phyloP scores from a whole-genome alignment of 2,113 vertebrate genomes.

The Channa argus region DNA sequence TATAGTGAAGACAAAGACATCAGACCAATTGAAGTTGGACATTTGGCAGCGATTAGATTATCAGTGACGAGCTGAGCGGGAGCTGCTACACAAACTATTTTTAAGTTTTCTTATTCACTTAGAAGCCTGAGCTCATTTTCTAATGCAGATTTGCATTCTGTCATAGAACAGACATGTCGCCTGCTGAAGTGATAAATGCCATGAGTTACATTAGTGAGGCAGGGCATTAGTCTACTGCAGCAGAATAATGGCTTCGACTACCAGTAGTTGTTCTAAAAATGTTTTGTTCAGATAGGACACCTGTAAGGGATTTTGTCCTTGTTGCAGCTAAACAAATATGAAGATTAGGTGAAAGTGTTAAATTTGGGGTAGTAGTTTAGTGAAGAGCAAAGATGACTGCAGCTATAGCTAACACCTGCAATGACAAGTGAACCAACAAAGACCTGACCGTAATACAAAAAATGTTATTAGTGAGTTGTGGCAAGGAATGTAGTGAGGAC shows the following conservation, averaged over 20 bases:
- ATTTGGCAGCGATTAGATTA: slow-evolving; percentile 3
- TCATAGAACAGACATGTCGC: too few relatives aligned
- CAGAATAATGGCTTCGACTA: too few relatives aligned
- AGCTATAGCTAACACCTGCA: not conserved
- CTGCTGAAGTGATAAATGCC: not conserved
- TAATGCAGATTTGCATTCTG: too few relatives aligned
- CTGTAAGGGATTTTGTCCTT: too few relatives aligned
- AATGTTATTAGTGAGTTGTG: too few relatives aligned
- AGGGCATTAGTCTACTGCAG: too few relatives aligned
- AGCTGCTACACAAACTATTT: not conserved
- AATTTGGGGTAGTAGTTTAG: too few relatives aligned
- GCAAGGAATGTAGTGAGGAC: not conserved
- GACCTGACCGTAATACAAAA: not conserved
- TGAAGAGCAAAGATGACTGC: too few relatives aligned
- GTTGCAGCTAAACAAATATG: too few relatives aligned
- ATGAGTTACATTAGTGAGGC: not conserved
- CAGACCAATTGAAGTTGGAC: not conserved
- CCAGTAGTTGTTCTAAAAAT: too few relatives aligned
- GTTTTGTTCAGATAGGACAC: too few relatives aligned
- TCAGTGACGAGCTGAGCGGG: slow-evolving; percentile 1
- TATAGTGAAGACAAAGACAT: slow-evolving; percentile 9
- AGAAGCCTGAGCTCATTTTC: not conserved
- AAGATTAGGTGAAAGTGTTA: too few relatives aligned
- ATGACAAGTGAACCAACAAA: not conserved
- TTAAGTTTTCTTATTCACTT: not conserved